phyloP scores from a whole-genome alignment of 2,797 vertebrate genomes.

The Sebastes umbrosus region DNA sequence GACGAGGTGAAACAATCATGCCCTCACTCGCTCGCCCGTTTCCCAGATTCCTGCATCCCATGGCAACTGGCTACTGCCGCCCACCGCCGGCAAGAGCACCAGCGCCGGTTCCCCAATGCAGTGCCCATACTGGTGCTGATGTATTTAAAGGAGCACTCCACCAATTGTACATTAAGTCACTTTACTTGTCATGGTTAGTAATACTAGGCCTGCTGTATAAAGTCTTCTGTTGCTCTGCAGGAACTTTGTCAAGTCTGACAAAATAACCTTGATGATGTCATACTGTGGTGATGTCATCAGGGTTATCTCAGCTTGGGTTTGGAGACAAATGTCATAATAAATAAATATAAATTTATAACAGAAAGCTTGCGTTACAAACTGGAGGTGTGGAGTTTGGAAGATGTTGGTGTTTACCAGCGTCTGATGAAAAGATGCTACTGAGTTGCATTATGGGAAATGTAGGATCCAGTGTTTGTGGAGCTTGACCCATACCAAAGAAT shows the following conservation, averaged over 20 bases:
- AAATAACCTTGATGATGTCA: background rate
- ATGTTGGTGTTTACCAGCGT: background rate
- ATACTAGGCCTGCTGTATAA: background rate
- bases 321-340: background rate
- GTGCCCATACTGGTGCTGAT: background rate
- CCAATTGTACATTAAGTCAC: background rate
- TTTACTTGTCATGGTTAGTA: background rate
- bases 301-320: too few species aligned
- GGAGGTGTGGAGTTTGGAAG: background rate
- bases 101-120: background rate
- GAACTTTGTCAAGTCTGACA: background rate
- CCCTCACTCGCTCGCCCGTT: conserved; percentile 51
- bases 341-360: background rate
- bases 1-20: conserved; percentile 74
- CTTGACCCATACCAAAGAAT: background rate
- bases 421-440: background rate
- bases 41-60: conserved; percentile 72
- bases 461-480: background rate
- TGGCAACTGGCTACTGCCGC: conserved; percentile 55
- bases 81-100: background rate
- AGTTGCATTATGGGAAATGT: background rate
- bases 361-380: too few species aligned
- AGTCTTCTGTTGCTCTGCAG: background rate
- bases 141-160: background rate
- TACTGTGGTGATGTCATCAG: background rate